These are phyloP conservation scores for Smittia sp. DNA, from an alignment of 2,888 invertebrate genomes.

Conservation along the genomic window DNA sequence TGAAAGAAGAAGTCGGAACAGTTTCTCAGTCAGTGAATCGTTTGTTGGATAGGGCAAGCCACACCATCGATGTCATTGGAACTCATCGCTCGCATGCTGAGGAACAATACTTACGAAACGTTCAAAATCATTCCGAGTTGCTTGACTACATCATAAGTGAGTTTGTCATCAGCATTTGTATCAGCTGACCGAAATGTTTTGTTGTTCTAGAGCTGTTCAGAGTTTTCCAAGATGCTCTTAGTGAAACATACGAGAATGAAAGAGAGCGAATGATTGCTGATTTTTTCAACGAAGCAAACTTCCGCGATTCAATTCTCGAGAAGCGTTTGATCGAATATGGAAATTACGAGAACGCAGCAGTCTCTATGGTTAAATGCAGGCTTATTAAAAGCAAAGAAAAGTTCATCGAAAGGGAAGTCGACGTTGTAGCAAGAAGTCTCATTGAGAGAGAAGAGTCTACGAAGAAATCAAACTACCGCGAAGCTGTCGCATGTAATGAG, in stretches of 20 bases:
- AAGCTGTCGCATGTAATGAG: background rate
- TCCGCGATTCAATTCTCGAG: background rate
- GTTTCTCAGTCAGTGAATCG: background rate
- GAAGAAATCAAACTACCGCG: too few species aligned
- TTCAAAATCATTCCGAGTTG: background rate
- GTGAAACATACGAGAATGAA: background rate
- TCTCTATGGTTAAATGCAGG: background rate
- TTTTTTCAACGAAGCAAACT: background rate
- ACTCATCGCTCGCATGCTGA: constrained; percentile 24
- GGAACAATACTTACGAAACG: constrained; percentile 17
- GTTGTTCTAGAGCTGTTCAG: background rate
- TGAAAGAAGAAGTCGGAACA: background rate
- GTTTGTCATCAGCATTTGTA: background rate
- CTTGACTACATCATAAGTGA: constrained; percentile 12
- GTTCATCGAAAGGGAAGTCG: background rate
- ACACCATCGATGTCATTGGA: background rate
- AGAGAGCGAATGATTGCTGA: background rate
- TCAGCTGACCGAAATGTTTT: background rate
- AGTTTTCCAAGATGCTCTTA: background rate
- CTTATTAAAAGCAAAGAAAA: background rate
- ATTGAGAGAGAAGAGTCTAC: background rate
- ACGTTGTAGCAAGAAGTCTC: background rate
- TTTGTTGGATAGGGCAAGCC: background rate
- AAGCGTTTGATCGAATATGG: background rate
- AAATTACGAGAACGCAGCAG: background rate